A percentile compares a stretch with the other conserved stretches of the same genome.
Evolutionary conservation across 2,113 vertebrate genomes (phyloP).

Genomic region (Anhinga anhinga): DNA sequence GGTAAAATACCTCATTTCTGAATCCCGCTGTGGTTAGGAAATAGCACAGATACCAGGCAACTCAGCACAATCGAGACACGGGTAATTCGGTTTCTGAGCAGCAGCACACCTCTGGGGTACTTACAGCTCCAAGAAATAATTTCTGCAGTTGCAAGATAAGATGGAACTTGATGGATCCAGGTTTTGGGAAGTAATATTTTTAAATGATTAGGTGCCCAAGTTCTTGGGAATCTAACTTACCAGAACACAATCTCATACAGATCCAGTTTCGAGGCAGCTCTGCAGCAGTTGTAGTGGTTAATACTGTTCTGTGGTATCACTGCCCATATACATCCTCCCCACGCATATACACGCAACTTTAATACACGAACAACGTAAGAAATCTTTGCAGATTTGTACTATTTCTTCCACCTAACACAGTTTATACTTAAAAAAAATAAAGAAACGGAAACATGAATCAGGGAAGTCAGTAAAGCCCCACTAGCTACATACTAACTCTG

Average conservation of each 20-base stretch:
- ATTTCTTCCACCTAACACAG: background rate
- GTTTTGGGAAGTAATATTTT: background rate
- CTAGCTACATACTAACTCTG: background rate
- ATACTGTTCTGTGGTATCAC: background rate
- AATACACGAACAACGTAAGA: background rate
- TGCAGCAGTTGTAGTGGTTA: background rate
- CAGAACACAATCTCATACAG: background rate
- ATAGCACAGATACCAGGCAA: background rate
- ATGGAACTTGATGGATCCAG: background rate
- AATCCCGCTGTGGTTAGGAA: background rate
- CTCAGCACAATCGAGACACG: background rate
- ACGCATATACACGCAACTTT: background rate
- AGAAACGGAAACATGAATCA: background rate
- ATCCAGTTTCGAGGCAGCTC: background rate
- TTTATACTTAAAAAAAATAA: background rate
- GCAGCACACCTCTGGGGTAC: background rate
- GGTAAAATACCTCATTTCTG: background rate
- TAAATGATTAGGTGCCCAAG: background rate
- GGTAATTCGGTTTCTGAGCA: background rate
- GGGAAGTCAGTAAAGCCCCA: background rate
- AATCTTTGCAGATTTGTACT: background rate
- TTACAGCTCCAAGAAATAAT: background rate
- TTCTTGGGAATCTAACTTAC: background rate
- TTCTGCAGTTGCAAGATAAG: background rate
- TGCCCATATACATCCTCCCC: background rate